Base-by-base conservation (phyloP, 1,140 invertebrate species). In the Drosophila virilis region DNA sequence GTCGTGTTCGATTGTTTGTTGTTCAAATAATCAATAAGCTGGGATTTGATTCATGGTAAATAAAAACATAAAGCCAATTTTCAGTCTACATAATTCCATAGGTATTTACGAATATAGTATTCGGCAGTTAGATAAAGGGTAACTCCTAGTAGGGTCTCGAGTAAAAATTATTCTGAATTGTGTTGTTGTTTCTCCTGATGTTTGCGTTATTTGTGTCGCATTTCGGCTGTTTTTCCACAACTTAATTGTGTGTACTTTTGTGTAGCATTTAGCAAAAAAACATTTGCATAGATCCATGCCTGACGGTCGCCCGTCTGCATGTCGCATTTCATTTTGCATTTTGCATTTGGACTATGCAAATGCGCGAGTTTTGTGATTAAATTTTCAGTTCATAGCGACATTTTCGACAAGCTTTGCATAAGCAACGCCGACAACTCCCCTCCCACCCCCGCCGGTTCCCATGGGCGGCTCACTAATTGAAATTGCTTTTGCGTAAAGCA, bases 401-500 rank as follows among this genome's bases (percentile, higher is more conserved):
- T 78, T 80, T 78, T 80, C 68, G 40, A 62, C 66, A 74, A 74
- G 46, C 60, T 67, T 62, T 48, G 57, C 64, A 73, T 73, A 67
- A 73, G 70, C 70, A 68, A 68, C 28, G 40, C 33, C 13, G 48
- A 8, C 17, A 15, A 35, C 12, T 37, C 12, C 17, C 8, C 8
- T 2, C 10, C 4, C 28, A 1, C 12, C n/a, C 35, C 5, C 8
- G 1, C n/a, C 33, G 12, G n/a, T 17, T 6, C 57, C 43, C 51
- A 13, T 40, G 40, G 74, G 65, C 46, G 22, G 40, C 42, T 61
- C 72, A 79, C 83, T 88, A 88, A 88, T 88, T 88, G 83, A 88
- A 88, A 88, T 88, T 89, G 83, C 84, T 89, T 88, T 88, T 83
- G 77, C 78, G 38, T 70, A 88, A 83, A 74, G 61, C 83, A 73